Base-by-base conservation (phyloP, 2,797 vertebrate genomes). In the Pipistrellus pygmaeus region DNA sequence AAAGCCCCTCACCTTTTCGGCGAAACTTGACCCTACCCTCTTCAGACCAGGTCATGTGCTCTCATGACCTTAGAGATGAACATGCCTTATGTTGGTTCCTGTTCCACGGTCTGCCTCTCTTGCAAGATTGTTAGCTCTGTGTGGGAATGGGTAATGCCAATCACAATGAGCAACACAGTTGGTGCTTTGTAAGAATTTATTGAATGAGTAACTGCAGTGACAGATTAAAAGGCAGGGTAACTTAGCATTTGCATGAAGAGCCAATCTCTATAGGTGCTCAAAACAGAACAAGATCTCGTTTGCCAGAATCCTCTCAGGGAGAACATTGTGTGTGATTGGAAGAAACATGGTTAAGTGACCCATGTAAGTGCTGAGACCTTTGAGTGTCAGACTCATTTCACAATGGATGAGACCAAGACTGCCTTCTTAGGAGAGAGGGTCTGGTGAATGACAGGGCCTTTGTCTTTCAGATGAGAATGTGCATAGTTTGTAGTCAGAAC, bases 21-120 rank as follows among this genome's bases (percentile, higher is more conserved):
- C 30, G 12, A 44, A 76, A 27, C 46, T 80, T 14, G 18, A 38
- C 38, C 25, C 72, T 55, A 21, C 9, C 27, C 11, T 27, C 14
- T 18, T 80, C 69, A 77, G 73, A 73, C 35, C 62, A 27, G 46
- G 66, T 55, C 51, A n/a, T 2, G 0, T 60, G 41, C 15, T 90
- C 25, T 11, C 71, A 44, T 20, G 14, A n/a, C 3, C 72, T 30
- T 8, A 15, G 30, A 0, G 4, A 13, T n/a, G 38, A 35, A 8
- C 17, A 13, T 1, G 0, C 13, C 23, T n/a, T 23, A 7, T 1
- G 5, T 21, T 35, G 14, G 2, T 4, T 1, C 44, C 51, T 57
- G 17, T 38, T 30, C 41, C 4, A 10, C 64, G 4, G 5, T 15
- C 27, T 23, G 41, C 35, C 27, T n/a, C 77, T n/a, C n/a, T 32